These are phyloP conservation scores for Dendroctonus valens DNA, from an alignment of 1,140 invertebrate genomes.

Conservation along the genomic window DNA sequence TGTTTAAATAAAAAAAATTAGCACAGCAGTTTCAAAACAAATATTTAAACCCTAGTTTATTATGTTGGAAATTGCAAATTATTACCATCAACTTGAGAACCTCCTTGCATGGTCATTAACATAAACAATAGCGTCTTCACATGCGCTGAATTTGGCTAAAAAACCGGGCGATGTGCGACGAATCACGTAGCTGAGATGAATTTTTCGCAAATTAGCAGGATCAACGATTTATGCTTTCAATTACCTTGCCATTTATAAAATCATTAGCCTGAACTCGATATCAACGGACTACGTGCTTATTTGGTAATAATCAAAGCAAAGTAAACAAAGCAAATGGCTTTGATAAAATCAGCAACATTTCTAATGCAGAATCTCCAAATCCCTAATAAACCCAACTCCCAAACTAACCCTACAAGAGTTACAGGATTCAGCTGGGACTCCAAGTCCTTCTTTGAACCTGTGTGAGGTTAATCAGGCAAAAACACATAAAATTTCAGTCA, in stretches of 20 bases:
- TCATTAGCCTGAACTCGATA: neutral
- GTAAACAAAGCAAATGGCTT: neutral
- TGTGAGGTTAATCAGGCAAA: too few species aligned
- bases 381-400: too few species aligned
- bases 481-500: too few species aligned
- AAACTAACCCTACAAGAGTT: too few species aligned
- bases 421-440: too few species aligned
- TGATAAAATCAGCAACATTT: neutral
- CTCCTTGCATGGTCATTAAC: neutral
- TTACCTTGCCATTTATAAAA: neutral
- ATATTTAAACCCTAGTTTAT: too few species aligned
- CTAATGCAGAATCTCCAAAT: neutral
- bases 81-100: neutral
- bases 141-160: neutral
- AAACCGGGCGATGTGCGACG: neutral
- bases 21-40: neutral
- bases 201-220: neutral
- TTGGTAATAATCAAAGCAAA: neutral
- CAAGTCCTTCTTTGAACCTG: too few species aligned
- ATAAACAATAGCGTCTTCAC: neutral
- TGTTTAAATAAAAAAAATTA: too few species aligned
- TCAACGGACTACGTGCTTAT: neutral
- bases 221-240: neutral
- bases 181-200: conserved; percentile 8
- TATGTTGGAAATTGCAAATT: neutral